These are phyloP conservation scores for Drosophila stalkeri DNA, from an alignment of 2,888 invertebrate genomes.

Conservation along the genomic window DNA sequence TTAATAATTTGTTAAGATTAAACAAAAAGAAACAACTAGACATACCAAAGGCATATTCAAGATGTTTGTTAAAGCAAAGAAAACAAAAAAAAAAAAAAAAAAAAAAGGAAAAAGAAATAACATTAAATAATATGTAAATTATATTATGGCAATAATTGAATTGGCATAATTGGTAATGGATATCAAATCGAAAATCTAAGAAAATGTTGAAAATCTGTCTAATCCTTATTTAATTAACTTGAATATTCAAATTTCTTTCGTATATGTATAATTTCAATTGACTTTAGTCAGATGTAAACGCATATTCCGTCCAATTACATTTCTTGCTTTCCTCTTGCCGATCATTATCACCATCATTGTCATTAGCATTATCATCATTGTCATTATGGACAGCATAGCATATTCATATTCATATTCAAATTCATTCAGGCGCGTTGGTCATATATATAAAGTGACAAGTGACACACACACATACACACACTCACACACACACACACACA, in stretches of 20 bases:
- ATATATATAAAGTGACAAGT: not conserved
- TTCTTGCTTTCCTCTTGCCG: constrained; percentile 77
- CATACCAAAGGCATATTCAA: constrained; percentile 84
- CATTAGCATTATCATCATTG: constrained; percentile 13
- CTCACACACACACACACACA: constrained; percentile 28
- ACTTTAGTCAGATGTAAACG: constrained; percentile 74
- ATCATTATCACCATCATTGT: constrained; percentile 26
- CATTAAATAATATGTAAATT: constrained; percentile 39
- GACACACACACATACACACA: no score
- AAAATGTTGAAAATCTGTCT: constrained; percentile 19
- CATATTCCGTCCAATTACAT: constrained; percentile 85
- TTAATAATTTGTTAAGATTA: constrained; percentile 66
- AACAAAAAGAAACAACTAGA: constrained; percentile 75
- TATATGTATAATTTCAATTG: constrained; percentile 58
- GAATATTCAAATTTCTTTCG: constrained; percentile 29
- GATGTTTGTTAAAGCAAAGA: constrained; percentile 46
- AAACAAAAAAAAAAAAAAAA: constrained; percentile 22
- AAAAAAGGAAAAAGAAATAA: no score
- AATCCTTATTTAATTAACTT: constrained; percentile 15
- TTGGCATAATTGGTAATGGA: constrained; percentile 43
- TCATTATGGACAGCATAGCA: not conserved
- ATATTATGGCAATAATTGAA: constrained; percentile 49
- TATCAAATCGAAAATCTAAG: not conserved
- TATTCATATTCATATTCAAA: no score
- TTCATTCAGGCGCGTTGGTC: constrained; percentile 23